Evolutionary conservation across 1,140 invertebrate species (phyloP).

Genomic region (Tetranychus cinnabarinus): DNA sequence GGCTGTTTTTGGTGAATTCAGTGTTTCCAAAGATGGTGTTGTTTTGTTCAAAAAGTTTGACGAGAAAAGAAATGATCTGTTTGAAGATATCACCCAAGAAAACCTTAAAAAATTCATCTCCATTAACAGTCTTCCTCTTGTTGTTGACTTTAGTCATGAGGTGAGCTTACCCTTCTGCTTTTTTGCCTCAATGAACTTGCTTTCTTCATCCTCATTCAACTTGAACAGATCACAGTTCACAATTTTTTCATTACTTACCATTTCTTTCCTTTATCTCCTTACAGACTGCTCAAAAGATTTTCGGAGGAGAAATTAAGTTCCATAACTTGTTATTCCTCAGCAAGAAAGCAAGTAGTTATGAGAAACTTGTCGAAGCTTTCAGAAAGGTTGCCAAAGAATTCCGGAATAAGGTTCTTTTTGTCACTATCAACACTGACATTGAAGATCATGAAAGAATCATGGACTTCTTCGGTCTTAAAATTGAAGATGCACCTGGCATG

Average conservation of each 20-base stretch:
- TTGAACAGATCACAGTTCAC: no score
- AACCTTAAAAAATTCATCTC: constrained; percentile 58
- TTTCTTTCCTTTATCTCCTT: constrained; percentile 1
- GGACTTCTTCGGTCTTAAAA: constrained; percentile 96
- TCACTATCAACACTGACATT: constrained; percentile 81
- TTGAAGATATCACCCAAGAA: constrained; percentile 39
- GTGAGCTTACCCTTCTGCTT: constrained; percentile 5
- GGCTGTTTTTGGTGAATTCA: constrained; percentile 46
- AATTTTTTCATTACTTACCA: background rate
- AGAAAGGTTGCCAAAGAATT: constrained; percentile 60
- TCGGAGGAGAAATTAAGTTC: constrained; percentile 87
- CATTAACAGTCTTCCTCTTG: constrained; percentile 60
- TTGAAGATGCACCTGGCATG: constrained; percentile 67
- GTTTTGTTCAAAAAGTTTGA: constrained; percentile 90
- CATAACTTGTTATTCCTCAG: constrained; percentile 86
- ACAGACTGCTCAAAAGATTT: constrained; percentile 79
- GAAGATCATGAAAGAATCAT: constrained; percentile 88
- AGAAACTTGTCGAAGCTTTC: constrained; percentile 45
- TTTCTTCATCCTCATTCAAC: no score
- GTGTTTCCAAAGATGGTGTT: constrained; percentile 43
- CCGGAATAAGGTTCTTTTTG: constrained; percentile 71
- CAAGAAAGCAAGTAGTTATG: constrained; percentile 51
- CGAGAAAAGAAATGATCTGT: constrained; percentile 57
- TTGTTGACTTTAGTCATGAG: constrained; percentile 93
- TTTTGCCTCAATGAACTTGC: background rate